These are phyloP conservation scores for Philereme vetulata DNA, from an alignment of 2,888 invertebrate genomes.

Conservation along the genomic window DNA sequence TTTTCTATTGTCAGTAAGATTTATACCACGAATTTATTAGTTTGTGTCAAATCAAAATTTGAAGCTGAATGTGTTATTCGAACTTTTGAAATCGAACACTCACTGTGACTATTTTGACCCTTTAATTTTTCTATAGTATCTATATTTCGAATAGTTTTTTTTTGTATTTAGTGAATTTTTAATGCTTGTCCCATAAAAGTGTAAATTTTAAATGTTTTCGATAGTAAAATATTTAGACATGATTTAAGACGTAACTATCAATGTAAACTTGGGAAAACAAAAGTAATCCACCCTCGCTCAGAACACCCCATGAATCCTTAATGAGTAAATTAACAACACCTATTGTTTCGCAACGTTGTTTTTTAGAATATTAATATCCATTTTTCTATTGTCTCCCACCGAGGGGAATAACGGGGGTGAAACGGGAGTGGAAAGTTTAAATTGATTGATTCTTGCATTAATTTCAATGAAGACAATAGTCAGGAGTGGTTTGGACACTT, in stretches of 20 bases:
- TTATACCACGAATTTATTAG: constrained; percentile 19
- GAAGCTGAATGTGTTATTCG: not conserved
- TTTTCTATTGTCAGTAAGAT: constrained; percentile 23
- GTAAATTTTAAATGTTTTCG: not conserved
- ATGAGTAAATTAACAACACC: constrained; percentile 83
- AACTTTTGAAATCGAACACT: not conserved
- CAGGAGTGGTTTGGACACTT: constrained; percentile 67
- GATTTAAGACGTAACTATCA: constrained; percentile 30
- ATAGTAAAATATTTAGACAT: not conserved
- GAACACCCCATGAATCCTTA: constrained; percentile 77
- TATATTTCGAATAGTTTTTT: no score
- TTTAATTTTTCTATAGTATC: no score
- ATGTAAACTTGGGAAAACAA: constrained; percentile 51
- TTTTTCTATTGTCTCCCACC: constrained; percentile 67
- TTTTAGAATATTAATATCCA: constrained; percentile 82
- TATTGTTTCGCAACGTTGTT: constrained; percentile 77
- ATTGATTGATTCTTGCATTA: constrained; percentile 82
- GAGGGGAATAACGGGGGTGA: constrained; percentile 49
- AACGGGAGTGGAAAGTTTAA: constrained; percentile 60
- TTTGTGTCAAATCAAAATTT: constrained; percentile 20
- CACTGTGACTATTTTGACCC: not conserved
- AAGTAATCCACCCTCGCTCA: constrained; percentile 44
- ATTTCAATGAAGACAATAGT: constrained; percentile 81
- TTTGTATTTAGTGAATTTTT: no score
- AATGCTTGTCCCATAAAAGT: no score